phyloP scores from a whole-genome alignment of 2,888 invertebrate species.

The Cabera pusaria region DNA sequence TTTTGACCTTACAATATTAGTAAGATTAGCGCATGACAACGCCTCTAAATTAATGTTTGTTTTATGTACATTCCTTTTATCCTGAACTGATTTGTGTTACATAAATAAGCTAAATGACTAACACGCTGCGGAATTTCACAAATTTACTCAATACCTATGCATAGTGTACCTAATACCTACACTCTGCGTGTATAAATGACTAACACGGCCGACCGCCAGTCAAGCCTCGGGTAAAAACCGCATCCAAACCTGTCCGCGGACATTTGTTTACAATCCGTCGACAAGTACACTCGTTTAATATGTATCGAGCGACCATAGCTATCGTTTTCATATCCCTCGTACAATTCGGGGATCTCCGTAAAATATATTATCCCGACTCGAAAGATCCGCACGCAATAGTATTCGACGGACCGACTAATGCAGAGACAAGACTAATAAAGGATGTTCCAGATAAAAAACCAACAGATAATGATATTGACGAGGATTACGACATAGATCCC shows the following conservation, averaged over 20 bases:
- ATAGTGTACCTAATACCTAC: too few species aligned
- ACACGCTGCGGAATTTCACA: too few species aligned
- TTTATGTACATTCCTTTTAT: too few species aligned
- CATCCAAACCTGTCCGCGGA: conserved; percentile 17
- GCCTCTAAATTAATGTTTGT: too few species aligned
- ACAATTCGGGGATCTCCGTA: conserved; percentile 25
- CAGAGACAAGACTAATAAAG: conserved; percentile 34
- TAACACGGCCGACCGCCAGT: too few species aligned
- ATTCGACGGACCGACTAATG: conserved; percentile 60
- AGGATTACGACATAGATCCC: conserved; percentile 37
- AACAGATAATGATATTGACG: conserved; percentile 37
- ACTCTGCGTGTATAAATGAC: background rate
- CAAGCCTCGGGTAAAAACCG: conserved; percentile 20
- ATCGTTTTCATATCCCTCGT: conserved; percentile 21
- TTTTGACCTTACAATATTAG: too few species aligned
- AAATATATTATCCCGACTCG: conserved; percentile 43
- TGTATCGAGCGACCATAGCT: conserved; percentile 17
- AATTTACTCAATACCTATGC: too few species aligned
- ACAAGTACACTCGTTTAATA: conserved; percentile 19
- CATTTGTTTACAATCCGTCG: conserved; percentile 28
- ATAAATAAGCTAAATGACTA: too few species aligned
- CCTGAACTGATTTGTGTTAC: too few species aligned
- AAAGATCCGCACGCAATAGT: conserved; percentile 52
- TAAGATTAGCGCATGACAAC: too few species aligned
- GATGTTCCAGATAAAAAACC: conserved; percentile 12